phyloP scores from a whole-genome alignment of 2,113 vertebrate species.

The Zosterops hypoxanthus region DNA sequence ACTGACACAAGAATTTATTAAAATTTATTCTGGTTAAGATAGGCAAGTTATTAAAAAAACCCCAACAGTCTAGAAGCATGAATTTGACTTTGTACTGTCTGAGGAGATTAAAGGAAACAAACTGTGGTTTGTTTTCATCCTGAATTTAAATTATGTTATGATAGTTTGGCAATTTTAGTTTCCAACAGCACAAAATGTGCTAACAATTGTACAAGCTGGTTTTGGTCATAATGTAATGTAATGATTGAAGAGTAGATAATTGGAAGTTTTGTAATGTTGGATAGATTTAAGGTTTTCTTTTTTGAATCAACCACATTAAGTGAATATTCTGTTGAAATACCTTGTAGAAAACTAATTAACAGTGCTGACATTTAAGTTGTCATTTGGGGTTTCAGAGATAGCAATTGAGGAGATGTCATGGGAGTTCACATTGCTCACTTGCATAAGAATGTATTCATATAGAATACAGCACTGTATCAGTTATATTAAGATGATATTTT shows the following conservation, averaged over 20 bases:
- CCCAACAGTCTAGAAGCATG: background rate
- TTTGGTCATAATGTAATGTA: background rate
- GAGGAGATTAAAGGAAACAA: background rate
- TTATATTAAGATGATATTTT: slow-evolving; percentile 21
- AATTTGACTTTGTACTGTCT: background rate
- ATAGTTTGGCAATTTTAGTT: background rate
- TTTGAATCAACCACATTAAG: background rate
- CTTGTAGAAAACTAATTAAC: slow-evolving; percentile 34
- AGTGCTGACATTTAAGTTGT: slow-evolving; percentile 46
- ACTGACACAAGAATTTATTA: background rate
- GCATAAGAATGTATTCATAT: background rate
- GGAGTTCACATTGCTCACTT: background rate
- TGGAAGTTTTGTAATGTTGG: background rate
- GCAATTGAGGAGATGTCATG: background rate
- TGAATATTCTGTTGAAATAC: slow-evolving; percentile 16
- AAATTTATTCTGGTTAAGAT: background rate
- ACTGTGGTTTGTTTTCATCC: background rate
- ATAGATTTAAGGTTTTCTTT: background rate
- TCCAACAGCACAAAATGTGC: background rate
- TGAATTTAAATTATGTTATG: background rate
- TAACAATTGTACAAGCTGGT: background rate
- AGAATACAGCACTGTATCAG: background rate
- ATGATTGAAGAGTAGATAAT: background rate
- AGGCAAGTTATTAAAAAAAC: background rate
- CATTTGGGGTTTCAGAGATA: background rate